These are phyloP conservation scores for Eumeta japonica DNA, from an alignment of 1,140 invertebrate genomes.

Conservation along the genomic window DNA sequence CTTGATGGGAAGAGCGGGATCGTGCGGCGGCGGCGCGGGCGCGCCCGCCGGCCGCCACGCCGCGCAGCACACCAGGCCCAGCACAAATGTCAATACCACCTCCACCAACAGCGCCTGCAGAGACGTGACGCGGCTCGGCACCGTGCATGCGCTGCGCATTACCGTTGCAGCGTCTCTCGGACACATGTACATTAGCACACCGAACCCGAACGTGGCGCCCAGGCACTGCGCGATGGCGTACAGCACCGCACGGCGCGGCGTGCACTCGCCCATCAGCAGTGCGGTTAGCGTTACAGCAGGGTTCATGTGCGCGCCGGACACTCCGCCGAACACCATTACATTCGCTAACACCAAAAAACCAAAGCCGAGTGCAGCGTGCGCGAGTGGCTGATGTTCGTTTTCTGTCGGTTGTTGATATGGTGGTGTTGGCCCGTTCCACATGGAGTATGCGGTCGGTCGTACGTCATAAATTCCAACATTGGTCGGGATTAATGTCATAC, in stretches of 20 bases:
- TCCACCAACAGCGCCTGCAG: constrained; percentile 16
- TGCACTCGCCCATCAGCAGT: constrained; percentile 15
- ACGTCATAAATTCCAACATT: too few species aligned
- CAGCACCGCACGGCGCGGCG: constrained; percentile 10
- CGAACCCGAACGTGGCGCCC: constrained; percentile 6
- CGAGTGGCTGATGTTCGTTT: constrained; percentile 14
- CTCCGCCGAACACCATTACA: constrained; percentile 29
- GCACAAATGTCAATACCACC: constrained; percentile 26
- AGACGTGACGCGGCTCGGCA: constrained; percentile 6
- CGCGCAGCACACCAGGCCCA: constrained; percentile 17
- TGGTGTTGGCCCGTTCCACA: constrained; percentile 7
- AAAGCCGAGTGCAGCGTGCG: constrained; percentile 38
- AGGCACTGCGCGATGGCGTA: constrained; percentile 17
- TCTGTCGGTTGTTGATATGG: too few species aligned
- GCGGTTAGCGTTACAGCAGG: constrained; percentile 38
- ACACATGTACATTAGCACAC: neutral
- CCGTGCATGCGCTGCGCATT: constrained; percentile 14
- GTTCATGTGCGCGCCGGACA: constrained; percentile 47
- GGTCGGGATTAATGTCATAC: constrained; percentile 23
- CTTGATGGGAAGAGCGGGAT: constrained; percentile 33
- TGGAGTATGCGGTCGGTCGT: too few species aligned
- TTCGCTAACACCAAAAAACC: constrained; percentile 31
- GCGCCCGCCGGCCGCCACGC: constrained; percentile 26
- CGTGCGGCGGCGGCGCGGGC: constrained; percentile 20
- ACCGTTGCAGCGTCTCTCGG: constrained; percentile 7